A percentile compares a stretch with the other conserved stretches of the same genome.
Evolutionary conservation across 2,113 vertebrate genomes (phyloP).

Genomic region (Uropsilus gracilis): DNA sequence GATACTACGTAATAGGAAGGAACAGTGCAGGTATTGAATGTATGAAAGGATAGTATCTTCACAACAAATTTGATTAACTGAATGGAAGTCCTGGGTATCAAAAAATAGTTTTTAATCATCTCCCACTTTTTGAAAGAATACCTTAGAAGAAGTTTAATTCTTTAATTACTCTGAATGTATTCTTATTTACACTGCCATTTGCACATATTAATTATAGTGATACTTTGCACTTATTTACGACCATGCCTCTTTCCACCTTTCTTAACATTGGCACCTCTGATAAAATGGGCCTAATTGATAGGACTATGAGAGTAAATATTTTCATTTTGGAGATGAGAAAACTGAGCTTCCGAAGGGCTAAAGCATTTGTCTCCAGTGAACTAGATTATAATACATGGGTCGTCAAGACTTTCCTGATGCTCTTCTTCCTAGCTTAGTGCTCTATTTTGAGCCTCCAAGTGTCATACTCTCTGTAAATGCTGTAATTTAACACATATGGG

Average conservation of each 20-base stretch:
- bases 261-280: background rate
- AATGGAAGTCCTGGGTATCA: background rate
- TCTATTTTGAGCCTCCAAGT: background rate
- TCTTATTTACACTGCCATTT: background rate
- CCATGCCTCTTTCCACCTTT: background rate
- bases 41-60: background rate
- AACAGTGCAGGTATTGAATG: background rate
- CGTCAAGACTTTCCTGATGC: background rate
- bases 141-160: background rate
- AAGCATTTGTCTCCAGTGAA: background rate
- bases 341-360: background rate
- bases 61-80: background rate
- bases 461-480: background rate
- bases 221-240: background rate
- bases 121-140: background rate
- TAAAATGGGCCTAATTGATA: background rate
- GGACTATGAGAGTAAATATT: background rate
- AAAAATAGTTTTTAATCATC: background rate
- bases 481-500: constrained; percentile 4
- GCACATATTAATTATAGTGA: background rate
- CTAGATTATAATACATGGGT: background rate
- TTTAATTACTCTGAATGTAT: background rate
- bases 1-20: background rate
- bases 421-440: background rate
- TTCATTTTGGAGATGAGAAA: constrained; percentile 30